Base-by-base conservation (phyloP, 2,113 vertebrate genomes). In the Panthera tigris region DNA sequence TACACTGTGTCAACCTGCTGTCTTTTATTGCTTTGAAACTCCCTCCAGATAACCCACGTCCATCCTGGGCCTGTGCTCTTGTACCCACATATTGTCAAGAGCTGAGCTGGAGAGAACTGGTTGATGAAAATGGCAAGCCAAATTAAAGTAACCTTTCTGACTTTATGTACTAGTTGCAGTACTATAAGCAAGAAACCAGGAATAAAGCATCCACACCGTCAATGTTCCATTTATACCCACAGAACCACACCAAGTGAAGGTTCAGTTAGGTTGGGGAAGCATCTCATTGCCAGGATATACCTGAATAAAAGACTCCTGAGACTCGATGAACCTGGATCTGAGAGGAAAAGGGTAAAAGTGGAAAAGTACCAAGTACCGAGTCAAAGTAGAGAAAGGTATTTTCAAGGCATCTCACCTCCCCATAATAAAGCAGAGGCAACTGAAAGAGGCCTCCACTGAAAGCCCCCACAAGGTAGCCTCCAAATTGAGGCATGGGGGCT, bases 381-480 rank as follows among this genome's bases (percentile, higher is more conserved):
- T 36, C 0, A 31, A 4, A 29, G 1, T 39, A 16, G 0, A 73
- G 48, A 96, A 48, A 76, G 7, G 0, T 65, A 4, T 50, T 16
- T 80, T 86, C 19, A 55, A 65, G 52, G 11, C 13, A 39, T 3
- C 3, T 7, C 45, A 13, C 4, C 4, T 76, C 7, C 9, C 25
- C 13, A 14, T 19, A 23, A 29, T 52, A 8, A 86, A 19, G 4
- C 12, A 57, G 29, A 82, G 15, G 3, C 15, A 27, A 19, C 10
- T 7, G 6, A 5, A 21, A 12, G 7, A 41, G 1, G 7, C 0
- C 15, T 89, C 66, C 61, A n/a, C 5, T 0, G 2, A 68, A 45
- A 4, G 27, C 21, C 7, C 18, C 31, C 1, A 4, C 4, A 57
- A 31, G 2, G 5, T 15, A 81, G 18, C 3, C 9, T 90, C 14